These are phyloP conservation scores for Darevskia mixta DNA, from an alignment of 2,797 vertebrate genomes.

Conservation along the genomic window DNA sequence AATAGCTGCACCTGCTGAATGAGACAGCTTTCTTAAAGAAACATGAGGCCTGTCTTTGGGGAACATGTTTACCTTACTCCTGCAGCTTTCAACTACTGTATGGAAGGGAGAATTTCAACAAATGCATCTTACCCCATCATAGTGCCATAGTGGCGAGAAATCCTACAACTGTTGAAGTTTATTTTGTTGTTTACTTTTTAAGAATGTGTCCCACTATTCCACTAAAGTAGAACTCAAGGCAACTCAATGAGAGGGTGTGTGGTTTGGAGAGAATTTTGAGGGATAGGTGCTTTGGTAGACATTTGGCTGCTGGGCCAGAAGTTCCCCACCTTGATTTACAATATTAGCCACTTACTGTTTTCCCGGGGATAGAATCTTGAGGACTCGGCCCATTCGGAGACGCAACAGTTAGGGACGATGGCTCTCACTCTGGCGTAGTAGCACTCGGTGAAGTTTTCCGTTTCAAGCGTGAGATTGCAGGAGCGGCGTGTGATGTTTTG, in stretches of 20 bases:
- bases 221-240: background rate
- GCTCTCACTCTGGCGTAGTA: conserved; percentile 76
- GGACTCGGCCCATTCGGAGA: conserved; percentile 60
- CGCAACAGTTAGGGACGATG: background rate
- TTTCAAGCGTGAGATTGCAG: conserved; percentile 79
- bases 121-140: too few relatives aligned
- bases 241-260: background rate
- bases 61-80: too few relatives aligned
- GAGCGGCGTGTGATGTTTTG: conserved; percentile 69
- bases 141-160: too few relatives aligned
- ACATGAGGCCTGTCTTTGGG: too few relatives aligned
- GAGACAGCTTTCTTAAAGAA: background rate
- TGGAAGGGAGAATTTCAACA: too few relatives aligned
- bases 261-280: background rate
- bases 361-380: conserved; percentile 69
- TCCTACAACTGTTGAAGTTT: too few relatives aligned
- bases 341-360: conserved; percentile 74
- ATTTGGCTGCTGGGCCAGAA: background rate
- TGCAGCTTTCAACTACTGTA: too few relatives aligned
- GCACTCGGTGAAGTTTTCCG: conserved; percentile 54
- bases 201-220: too few relatives aligned
- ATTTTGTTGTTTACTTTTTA: too few relatives aligned
- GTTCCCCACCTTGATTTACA: background rate
- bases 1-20: background rate
- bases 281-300: too few relatives aligned